A percentile compares a stretch with the other conserved stretches of the same genome.
Conservation (phyloP, 2,797 vertebrate species). For the Characodon lateralis region DNA sequence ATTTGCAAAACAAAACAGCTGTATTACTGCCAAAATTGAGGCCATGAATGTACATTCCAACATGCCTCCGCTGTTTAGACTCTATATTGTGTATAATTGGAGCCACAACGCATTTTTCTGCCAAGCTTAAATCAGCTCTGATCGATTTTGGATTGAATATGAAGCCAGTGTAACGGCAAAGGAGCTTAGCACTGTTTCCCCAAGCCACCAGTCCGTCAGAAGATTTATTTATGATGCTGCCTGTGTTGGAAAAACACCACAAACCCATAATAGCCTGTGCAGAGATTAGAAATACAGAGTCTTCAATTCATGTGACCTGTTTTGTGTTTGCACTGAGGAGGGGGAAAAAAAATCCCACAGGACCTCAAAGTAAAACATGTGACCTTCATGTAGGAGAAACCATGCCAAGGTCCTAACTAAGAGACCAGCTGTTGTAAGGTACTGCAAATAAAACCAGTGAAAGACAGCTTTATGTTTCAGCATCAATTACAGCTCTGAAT, state of each 20-base stretch:
- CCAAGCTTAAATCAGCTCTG: not conserved
- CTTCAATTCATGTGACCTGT: conserved; percentile 56
- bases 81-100: not conserved
- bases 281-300: conserved; percentile 54
- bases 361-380: conserved; percentile 52
- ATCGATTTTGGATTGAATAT: conserved; percentile 7
- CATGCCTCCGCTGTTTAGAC: not conserved
- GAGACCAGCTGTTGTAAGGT: not conserved
- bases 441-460: not conserved
- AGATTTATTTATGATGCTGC: conserved; percentile 25
- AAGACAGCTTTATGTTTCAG: conserved; percentile 19
- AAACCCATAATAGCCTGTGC: conserved; percentile 48
- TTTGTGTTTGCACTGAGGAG: conserved; percentile 47
- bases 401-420: conserved; percentile 19
- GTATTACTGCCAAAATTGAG: not conserved
- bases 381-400: conserved; percentile 31
- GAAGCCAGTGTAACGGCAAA: not conserved
- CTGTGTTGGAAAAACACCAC: conserved; percentile 49
- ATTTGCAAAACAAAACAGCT: not conserved
- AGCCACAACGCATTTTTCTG: not conserved
- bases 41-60: not conserved
- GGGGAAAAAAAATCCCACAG: conserved; percentile 16
- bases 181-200: conserved; percentile 8
- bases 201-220: conserved; percentile 10
- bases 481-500: conserved; percentile 4